Conservation (phyloP, 1,140 invertebrate species). For the Aphidius ervi region DNA sequence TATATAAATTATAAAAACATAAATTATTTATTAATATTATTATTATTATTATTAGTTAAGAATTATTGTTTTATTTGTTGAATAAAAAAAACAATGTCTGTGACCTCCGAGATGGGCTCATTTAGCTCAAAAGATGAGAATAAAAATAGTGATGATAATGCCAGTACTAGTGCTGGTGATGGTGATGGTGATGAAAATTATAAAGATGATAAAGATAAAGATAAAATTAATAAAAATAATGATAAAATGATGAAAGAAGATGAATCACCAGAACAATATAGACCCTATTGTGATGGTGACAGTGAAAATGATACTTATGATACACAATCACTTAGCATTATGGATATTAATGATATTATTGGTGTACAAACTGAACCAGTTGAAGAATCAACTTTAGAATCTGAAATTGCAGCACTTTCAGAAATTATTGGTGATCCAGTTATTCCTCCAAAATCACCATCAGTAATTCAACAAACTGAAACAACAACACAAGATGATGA, state of each 20-base stretch:
- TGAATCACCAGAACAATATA: conserved; percentile 28
- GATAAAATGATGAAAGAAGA: conserved; percentile 23
- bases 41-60: no score
- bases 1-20: no score
- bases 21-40: no score
- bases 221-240: conserved; percentile 25
- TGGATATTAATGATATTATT: conserved; percentile 45
- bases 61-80: background rate
- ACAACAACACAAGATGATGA: background rate
- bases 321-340: conserved; percentile 35
- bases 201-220: conserved; percentile 23
- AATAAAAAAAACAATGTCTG: conserved; percentile 32
- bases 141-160: conserved; percentile 23
- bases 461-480: background rate
- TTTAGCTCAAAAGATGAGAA: conserved; percentile 37
- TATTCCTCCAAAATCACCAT: background rate
- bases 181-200: no score
- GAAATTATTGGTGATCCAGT: conserved; percentile 45
- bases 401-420: conserved; percentile 48
- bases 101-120: conserved; percentile 38
- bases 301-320: conserved; percentile 39
- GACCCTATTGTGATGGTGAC: conserved; percentile 31
- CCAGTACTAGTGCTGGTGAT: no score
- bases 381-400: conserved; percentile 44
- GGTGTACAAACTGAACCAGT: conserved; percentile 38